Evolutionary conservation across 1,140 invertebrate species (phyloP), one percentile per base, ranked within the genome.

Genomic region (Trachymyrmex septentrionalis): DNA sequence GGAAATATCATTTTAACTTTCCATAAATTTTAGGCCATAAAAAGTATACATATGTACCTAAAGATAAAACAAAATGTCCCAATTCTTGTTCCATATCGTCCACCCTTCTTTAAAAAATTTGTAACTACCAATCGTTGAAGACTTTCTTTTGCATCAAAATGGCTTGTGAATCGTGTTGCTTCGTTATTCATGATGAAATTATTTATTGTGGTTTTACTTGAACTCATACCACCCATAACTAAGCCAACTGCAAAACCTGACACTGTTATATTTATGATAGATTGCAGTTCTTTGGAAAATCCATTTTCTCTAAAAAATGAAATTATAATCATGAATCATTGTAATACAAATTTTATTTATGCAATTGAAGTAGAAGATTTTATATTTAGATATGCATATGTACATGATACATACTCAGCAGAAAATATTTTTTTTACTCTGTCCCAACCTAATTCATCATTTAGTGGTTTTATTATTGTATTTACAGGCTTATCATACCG

Each of bases 141-240:
- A 89, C 96, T 96, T 95, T 96, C 96, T 96, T 97, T 97, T 3
- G 97, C 97, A 86, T 97, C 95, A 12, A 96, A 93, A 67, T 97
- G 97, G 81, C 95, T 96, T 64, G 94, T 93, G 93, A 97, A 98
- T 10, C 95, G 94, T 44, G 97, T 96, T 10, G 97, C 97, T 94
- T 97, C 95, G 95, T 98, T 98, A 71, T 96, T 97, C 92, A 96
- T 96, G 87, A 97, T 96, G 89, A 98, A 98, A 76, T 96, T 95
- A n/a, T 96, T 63, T 87, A 97, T 97, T 24, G 97, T 96, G 2
- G 91, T 89, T 90, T 95, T 95, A n/a, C 96, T 96, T 88, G 95
- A 92, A 16, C 94, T 89, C 87, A 97, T 92, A 67, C 97, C 97
- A 53, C 97, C 97, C 87, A 97, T 95, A 27, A 96, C 86, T 1